phyloP scores from a whole-genome alignment of 2,113 vertebrate genomes.

The Tachysurus vachellii region DNA sequence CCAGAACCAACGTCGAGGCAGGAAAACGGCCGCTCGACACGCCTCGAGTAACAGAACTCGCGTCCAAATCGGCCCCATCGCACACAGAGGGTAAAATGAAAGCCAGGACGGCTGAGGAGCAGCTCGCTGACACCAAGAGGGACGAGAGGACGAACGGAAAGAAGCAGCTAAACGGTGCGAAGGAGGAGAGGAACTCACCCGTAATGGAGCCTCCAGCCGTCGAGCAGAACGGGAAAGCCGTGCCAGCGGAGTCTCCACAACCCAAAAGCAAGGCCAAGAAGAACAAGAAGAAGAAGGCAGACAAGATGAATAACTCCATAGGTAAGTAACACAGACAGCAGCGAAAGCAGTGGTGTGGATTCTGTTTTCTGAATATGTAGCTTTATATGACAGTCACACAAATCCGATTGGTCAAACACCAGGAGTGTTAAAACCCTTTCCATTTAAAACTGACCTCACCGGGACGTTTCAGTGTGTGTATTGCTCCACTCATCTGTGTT shows the following conservation, averaged over 20 bases:
- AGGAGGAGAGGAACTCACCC: conserved; percentile 75
- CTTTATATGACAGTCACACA: too few relatives aligned
- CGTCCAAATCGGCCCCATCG: conserved; percentile 65
- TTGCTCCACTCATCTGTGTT: too few relatives aligned
- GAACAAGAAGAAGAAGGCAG: conserved; percentile 94
- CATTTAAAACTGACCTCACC: too few relatives aligned
- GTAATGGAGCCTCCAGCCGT: conserved; percentile 64
- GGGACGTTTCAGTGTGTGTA: too few relatives aligned
- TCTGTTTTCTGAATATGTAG: background rate
- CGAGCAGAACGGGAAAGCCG: conserved; percentile 75
- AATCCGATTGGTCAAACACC: too few relatives aligned
- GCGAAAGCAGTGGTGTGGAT: background rate
- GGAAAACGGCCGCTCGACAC: conserved; percentile 69
- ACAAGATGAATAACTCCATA: conserved; percentile 86
- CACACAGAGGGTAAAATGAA: conserved; percentile 63
- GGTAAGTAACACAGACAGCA: conserved; percentile 68
- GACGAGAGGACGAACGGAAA: conserved; percentile 77
- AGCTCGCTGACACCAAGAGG: conserved; percentile 68
- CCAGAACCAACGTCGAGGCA: conserved; percentile 65
- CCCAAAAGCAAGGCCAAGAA: conserved; percentile 81
- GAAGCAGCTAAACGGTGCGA: conserved; percentile 78
- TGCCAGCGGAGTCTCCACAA: conserved; percentile 79
- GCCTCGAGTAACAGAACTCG: conserved; percentile 63
- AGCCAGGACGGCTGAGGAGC: conserved; percentile 71
- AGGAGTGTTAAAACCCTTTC: too few relatives aligned